A percentile compares a stretch with the other conserved stretches of the same genome.
phyloP scores from a whole-genome alignment of 2,797 vertebrate species.

The Melanotaenia parkinsoni region DNA sequence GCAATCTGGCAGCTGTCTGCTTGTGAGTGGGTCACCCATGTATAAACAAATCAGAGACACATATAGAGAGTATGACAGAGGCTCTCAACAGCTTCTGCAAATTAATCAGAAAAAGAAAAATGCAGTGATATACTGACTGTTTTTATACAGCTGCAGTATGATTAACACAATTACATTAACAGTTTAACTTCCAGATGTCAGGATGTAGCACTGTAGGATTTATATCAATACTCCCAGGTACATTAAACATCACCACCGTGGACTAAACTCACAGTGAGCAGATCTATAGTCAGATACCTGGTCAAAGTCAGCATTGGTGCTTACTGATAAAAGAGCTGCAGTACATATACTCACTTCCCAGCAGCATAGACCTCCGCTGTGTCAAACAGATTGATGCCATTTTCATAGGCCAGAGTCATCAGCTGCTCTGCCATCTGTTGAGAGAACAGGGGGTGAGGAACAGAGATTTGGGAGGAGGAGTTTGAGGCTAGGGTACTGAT shows the following conservation, averaged over 20 bases:
- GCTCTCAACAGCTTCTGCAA: not conserved
- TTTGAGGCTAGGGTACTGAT: slow-evolving; percentile 25
- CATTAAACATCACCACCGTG: not conserved
- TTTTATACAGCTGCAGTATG: not conserved
- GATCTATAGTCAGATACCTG: slow-evolving; percentile 27
- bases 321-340: slow-evolving; percentile 42
- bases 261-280: not conserved
- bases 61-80: not conserved
- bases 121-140: not conserved
- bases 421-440: slow-evolving; percentile 97
- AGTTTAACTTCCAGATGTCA: not conserved
- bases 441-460: slow-evolving; percentile 52
- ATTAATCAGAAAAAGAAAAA: not conserved
- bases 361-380: slow-evolving; percentile 98
- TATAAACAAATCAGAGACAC: not conserved
- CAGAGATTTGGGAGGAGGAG: slow-evolving; percentile 18
- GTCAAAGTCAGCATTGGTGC: slow-evolving; percentile 12
- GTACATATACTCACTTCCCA: slow-evolving; percentile 91
- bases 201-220: not conserved
- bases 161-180: not conserved
- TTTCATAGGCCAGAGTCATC: slow-evolving; percentile 98
- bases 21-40: not conserved
- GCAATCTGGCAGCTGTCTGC: not conserved
- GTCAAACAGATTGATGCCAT: slow-evolving; percentile 99
- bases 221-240: slow-evolving; percentile 4